Evolutionary conservation across 2,113 vertebrate genomes (phyloP).

Genomic region (Bambusicola thoracicus): DNA sequence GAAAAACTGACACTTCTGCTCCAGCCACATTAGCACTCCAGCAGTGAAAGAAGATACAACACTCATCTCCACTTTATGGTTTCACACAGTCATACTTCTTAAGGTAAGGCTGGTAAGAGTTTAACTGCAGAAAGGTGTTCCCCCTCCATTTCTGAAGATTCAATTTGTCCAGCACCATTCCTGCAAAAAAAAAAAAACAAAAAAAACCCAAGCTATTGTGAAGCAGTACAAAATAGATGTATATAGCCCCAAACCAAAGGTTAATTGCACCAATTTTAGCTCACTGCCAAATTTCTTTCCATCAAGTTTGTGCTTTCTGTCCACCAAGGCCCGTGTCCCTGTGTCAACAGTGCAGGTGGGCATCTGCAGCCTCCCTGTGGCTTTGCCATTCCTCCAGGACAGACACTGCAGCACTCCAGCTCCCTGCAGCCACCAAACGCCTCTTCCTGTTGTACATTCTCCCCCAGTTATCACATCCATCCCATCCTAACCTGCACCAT

Average conservation of each 20-base stretch:
- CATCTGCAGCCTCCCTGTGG: not conserved
- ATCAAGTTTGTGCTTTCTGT: not conserved
- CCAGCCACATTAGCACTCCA: not conserved
- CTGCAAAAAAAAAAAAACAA: not conserved
- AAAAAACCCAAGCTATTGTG: not conserved
- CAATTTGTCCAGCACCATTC: not conserved
- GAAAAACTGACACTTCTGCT: not conserved
- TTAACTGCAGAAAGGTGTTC: not conserved
- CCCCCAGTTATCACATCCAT: not conserved
- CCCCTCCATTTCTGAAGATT: not conserved
- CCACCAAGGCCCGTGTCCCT: not conserved
- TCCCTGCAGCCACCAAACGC: not conserved
- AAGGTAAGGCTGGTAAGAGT: not conserved
- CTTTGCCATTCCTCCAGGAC: not conserved
- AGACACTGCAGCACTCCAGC: not conserved
- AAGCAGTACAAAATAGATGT: not conserved
- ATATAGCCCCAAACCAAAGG: not conserved
- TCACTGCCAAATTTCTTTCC: not conserved
- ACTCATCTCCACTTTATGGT: not conserved
- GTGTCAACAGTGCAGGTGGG: accelerated
- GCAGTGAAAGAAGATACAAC: not conserved
- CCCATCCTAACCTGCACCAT: not conserved
- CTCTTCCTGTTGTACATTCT: not conserved
- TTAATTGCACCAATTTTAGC: not conserved
- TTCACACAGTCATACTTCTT: not conserved